Base-by-base conservation (phyloP, 2,113 vertebrate species). In the Zingel zingel region DNA sequence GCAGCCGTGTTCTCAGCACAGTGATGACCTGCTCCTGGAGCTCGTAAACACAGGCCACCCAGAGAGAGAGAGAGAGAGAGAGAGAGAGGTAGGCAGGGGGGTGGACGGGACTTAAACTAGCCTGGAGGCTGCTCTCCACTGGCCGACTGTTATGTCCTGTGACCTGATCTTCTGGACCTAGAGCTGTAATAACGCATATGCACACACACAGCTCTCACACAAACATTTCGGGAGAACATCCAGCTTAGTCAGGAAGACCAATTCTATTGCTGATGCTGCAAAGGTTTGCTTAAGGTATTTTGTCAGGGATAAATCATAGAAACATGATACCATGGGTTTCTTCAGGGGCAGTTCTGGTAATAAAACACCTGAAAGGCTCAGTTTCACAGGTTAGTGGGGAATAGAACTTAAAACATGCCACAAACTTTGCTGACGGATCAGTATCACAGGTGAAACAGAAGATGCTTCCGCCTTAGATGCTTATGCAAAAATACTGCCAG, bases 41-140 rank as follows among this genome's bases (percentile, higher is more conserved):
- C 90, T 88, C 82, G 25, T 93, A 91, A 91, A 92, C 81, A 79
- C 78, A 63, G 93, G 84, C 94, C 93, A 94, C 94, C 94, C 92
- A 94, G 76, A 76, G 81, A 69, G 87, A 83, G 48, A 68, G 43
- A 39, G 69, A 51, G 27, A 71, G 43, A 39, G 69, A 51, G 27
- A 45, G 56, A 56, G 77, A 56, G 54, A 57, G 78, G 78, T 57
- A n/a, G 71, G 50, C 15, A 63, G 10, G 68, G 53, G 53, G 53
- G 30, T 45, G 30, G 63, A 21, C 65, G 73, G 64, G 61, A 61
- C 72, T 74, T 48, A 47, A 73, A 76, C 50, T 74, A 68, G 89
- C 84, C 82, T 66, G 21, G 82, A 77, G 86, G 85, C 83, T 79
- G 58, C 74, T 73, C 62, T 76, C 36, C 65, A 67, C 86, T 30